Conservation (phyloP, 92 coral and sea anemone genomes). For the Heteractis magnifica region DNA sequence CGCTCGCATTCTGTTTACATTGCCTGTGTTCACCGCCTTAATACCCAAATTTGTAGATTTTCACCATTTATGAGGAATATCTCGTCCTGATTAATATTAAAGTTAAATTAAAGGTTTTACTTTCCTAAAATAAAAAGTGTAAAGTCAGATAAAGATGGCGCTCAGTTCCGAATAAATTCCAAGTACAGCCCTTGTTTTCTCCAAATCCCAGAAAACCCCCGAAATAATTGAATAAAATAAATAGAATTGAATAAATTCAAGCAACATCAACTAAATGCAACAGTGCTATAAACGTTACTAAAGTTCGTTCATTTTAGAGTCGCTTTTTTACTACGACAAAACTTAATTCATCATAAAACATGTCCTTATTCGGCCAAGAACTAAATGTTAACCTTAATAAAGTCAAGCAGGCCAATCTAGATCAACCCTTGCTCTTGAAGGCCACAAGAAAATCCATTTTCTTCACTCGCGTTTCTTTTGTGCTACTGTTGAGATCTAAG, state of each 20-base stretch:
- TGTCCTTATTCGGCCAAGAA: too few species aligned
- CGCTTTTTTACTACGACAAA: too few species aligned
- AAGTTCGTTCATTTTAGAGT: too few species aligned
- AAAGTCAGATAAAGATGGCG: too few species aligned
- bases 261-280: not conserved
- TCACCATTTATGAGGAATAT: too few species aligned
- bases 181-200: not conserved
- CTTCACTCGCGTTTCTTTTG: not conserved
- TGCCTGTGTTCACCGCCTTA: not conserved
- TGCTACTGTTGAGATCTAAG: not conserved
- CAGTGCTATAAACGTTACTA: too few species aligned
- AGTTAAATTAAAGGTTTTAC: not conserved
- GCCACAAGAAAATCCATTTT: too few species aligned
- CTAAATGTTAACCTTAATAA: too few species aligned
- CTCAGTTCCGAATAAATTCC: not conserved
- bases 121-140: not conserved
- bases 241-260: not conserved
- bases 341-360: too few species aligned
- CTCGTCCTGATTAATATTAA: too few species aligned
- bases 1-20: not conserved
- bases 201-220: not conserved
- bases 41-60: not conserved
- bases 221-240: not conserved
- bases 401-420: too few species aligned
- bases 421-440: too few species aligned